These are phyloP conservation scores for Stegastes partitus DNA, from an alignment of 2,113 vertebrate genomes.

Conservation along the genomic window DNA sequence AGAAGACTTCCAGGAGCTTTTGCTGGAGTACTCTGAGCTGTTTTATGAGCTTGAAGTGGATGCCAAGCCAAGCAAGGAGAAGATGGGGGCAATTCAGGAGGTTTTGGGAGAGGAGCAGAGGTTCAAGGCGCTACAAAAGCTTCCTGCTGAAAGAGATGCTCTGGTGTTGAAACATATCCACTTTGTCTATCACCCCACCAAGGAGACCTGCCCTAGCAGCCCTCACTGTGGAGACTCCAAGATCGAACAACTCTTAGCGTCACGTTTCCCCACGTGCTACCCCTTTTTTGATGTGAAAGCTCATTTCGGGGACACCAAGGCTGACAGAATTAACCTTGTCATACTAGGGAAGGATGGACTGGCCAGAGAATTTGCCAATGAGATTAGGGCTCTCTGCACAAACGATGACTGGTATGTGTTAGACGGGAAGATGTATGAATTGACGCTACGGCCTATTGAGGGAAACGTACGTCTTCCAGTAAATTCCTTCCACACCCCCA, in stretches of 20 bases:
- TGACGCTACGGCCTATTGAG: slow-evolving; percentile 94
- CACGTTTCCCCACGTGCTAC: slow-evolving; percentile 86
- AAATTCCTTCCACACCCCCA: slow-evolving; percentile 96
- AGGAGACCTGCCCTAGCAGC: slow-evolving; percentile 96
- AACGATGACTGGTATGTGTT: slow-evolving; percentile 95
- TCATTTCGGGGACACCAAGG: slow-evolving; percentile 83
- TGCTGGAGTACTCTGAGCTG: slow-evolving; percentile 96
- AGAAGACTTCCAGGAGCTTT: slow-evolving; percentile 97
- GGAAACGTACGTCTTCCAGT: slow-evolving; percentile 96
- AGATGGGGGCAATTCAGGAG: slow-evolving; percentile 99
- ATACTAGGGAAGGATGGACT: slow-evolving; percentile 97
- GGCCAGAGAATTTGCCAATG: slow-evolving; percentile 95
- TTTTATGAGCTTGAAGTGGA: slow-evolving; percentile 98
- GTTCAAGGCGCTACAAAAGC: slow-evolving; percentile 94
- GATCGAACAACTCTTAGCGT: slow-evolving; percentile 91
- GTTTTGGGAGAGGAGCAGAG: slow-evolving; percentile 94
- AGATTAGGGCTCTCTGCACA: slow-evolving; percentile 96
- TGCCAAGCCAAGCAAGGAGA: slow-evolving; percentile 98
- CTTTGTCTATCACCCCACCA: slow-evolving; percentile 98
- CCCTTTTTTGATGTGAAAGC: slow-evolving; percentile 89
- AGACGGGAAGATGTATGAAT: slow-evolving; percentile 96
- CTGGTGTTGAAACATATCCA: slow-evolving; percentile 97
- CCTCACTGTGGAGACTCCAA: slow-evolving; percentile 90
- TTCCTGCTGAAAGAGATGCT: slow-evolving; percentile 96
- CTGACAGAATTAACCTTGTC: slow-evolving; percentile 94